Evolutionary conservation across 2,888 invertebrate species (phyloP), one percentile per base, ranked within the genome.

Genomic region (Apamea monoglypha): DNA sequence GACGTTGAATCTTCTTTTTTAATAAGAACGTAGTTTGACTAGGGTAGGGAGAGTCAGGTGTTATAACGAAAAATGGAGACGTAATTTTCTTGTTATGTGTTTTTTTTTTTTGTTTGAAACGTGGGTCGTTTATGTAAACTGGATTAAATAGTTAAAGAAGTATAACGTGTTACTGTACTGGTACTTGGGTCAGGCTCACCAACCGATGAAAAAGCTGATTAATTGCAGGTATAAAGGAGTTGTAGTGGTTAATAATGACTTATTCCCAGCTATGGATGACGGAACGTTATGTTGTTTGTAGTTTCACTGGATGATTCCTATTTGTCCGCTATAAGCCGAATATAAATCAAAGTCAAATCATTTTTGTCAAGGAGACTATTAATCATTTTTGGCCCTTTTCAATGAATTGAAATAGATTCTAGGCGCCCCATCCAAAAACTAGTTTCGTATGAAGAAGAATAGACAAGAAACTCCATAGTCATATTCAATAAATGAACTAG

Each of bases 1-100:
- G 2, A 53, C 16, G 78, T 78, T 36, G 53, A 25, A 67, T 47
- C 70, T 67, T 16, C 59, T 84, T 64, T 75, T 67, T 53, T 36
- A 47, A 59, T 50, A 77, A 12, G 7, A 29, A 68, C 36, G 36
- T 12, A 18, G 69, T 78, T 59, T 36, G 8, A 61, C 36, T 40
- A 21, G 3, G 2, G 25, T n/a, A 14, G 7, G 40, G n/a, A 69
- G 16, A 73, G 44, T 50, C 59, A 40, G 47, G 82, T 80, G 32
- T 67, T 50, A 72, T 44, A 50, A 12, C 6, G 14, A 44, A 70
- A 83, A 29, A 25, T n/a, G 0, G 8, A 66, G 2, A 32, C 59
- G 59, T 77, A 77, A 70, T 78, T 77, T 47, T 69, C 50, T 40
- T n/a, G n/a, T 32, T 29, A 25, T 1, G 1, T 8, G 40, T 40